A percentile compares a stretch with the other conserved stretches of the same genome.
phyloP scores from a whole-genome alignment of 2,888 invertebrate species.

The Plutella xylostella region DNA sequence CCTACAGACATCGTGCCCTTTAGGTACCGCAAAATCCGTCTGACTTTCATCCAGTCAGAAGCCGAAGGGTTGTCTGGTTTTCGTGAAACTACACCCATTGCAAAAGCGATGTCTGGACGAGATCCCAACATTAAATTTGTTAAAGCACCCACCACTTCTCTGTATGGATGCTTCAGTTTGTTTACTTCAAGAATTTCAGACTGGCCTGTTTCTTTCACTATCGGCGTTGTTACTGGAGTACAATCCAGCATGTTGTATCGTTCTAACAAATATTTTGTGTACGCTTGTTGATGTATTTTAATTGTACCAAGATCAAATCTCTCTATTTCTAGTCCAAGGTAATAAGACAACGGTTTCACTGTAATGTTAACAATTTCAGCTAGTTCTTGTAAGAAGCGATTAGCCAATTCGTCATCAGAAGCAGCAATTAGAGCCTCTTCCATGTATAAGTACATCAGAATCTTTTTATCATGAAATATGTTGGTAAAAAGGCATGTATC shows the following conservation, averaged over 20 bases:
- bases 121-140: conserved; percentile 7
- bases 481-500: conserved; percentile 4
- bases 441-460: conserved; percentile 2
- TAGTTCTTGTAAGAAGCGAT: conserved; percentile 1
- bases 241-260: conserved; percentile 6
- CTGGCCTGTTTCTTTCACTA: conserved; percentile 1
- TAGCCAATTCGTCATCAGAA: neutral
- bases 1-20: neutral
- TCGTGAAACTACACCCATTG: conserved; percentile 6
- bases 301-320: neutral
- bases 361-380: neutral
- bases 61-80: conserved; percentile 4
- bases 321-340: conserved; percentile 5
- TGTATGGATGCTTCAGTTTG: conserved; percentile 3
- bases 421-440: conserved; percentile 9
- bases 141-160: conserved; percentile 7
- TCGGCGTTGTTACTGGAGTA: conserved; percentile 7
- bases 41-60: conserved; percentile 7
- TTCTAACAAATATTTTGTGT: conserved; percentile 3
- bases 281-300: conserved; percentile 3
- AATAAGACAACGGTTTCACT: conserved; percentile 2
- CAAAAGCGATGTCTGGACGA: conserved; percentile 7
- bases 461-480: neutral
- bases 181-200: neutral
- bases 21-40: conserved; percentile 8